Base-by-base conservation (phyloP, 2,797 vertebrate genomes). In the Hylomyscus alleni region DNA sequence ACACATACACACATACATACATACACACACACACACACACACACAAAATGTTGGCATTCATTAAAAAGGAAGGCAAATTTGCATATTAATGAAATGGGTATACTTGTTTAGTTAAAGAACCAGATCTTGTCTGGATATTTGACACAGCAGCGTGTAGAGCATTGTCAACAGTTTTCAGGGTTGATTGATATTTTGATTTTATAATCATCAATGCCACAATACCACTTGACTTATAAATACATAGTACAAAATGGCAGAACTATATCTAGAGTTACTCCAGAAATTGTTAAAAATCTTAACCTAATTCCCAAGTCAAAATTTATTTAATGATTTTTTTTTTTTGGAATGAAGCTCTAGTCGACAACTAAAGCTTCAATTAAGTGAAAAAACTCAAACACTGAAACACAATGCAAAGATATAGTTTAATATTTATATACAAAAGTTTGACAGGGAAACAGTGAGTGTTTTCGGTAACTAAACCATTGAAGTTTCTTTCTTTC, bases 161-260 rank as follows among this genome's bases (percentile, higher is more conserved):
- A 65, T 13, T 62, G 47, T 90, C 75, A 78, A 65, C 47, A 50
- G 47, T 65, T 65, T 78, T 90, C 75, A 78, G 56, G 40, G 58
- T 65, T 78, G 85, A 88, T 31, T 3, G 50, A 90, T 62, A 78
- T 65, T 78, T 78, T 78, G 56, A 78, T 90, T 78, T 90, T 90
- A 62, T 29, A 90, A 50, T 78, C 56, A 65, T 52, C 58, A 65
- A 65, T 78, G 58, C 73, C 19, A 58, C 29, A 44, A 58, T 60
- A 40, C 87, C 69, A n/a, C 29, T 76, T 77, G 54, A 19, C 40
- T 60, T 60, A 76, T 89, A 76, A 60, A 62, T 34, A n/a, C 56
- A 76, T 44, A 89, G 54, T 62, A 89, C 37, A 89, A 89, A 76
- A 60, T 89, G 72, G 54, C 29, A 89, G 40, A 90, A 78, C 20